A percentile compares a stretch with the other conserved stretches of the same genome.
phyloP scores from a whole-genome alignment of 1,140 invertebrate genomes.

The Littorina saxatilis region DNA sequence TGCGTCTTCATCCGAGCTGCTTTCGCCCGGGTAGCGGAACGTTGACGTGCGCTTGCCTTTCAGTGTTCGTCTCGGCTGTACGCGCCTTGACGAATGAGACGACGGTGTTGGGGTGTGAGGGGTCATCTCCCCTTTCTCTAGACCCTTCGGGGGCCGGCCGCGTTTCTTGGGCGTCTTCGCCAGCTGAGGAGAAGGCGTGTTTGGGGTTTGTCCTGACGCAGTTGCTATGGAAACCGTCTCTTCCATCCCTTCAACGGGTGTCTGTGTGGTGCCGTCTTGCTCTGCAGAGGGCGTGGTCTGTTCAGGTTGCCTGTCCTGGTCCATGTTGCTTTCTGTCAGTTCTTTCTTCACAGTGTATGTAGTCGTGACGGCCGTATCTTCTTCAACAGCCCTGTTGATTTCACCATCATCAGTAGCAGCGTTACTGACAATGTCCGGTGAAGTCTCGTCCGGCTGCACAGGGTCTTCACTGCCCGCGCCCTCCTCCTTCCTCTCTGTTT shows the following conservation, averaged over 20 bases:
- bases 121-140: neutral
- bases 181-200: neutral
- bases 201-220: too few relatives aligned
- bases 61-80: slow-evolving; percentile 53
- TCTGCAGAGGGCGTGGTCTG: too few relatives aligned
- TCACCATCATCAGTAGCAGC: too few relatives aligned
- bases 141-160: slow-evolving; percentile 11
- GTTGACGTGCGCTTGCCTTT: slow-evolving; percentile 51
- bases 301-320: too few relatives aligned
- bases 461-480: neutral
- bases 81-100: slow-evolving; percentile 12
- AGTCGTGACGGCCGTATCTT: neutral
- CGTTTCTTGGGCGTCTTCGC: neutral
- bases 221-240: too few relatives aligned
- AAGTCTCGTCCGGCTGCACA: neutral
- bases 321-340: too few relatives aligned
- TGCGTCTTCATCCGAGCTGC: slow-evolving; percentile 11
- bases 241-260: too few relatives aligned
- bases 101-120: neutral
- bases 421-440: neutral
- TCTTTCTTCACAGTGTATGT: neutral
- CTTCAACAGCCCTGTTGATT: neutral
- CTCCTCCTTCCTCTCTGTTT: neutral
- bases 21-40: slow-evolving; percentile 29
- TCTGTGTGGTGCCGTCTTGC: too few relatives aligned